phyloP scores from a whole-genome alignment of 2,113 vertebrate genomes.

The Jacana jacana region DNA sequence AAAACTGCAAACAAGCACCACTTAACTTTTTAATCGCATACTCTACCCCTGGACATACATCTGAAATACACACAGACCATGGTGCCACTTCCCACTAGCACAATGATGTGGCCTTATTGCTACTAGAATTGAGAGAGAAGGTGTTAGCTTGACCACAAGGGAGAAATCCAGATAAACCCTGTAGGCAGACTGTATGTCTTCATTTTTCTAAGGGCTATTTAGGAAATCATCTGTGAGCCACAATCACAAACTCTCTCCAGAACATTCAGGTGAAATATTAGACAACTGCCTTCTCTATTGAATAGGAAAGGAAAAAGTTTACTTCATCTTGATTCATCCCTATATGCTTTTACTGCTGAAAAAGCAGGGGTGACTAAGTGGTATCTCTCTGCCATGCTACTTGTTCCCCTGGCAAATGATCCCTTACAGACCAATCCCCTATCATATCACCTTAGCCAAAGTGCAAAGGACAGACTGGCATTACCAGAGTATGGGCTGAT shows the following conservation, averaged over 20 bases:
- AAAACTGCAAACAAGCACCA: background rate
- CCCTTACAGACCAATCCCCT: background rate
- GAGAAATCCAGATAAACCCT: background rate
- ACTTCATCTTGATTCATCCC: background rate
- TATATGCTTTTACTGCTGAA: background rate
- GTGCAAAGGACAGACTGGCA: background rate
- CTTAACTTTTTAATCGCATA: background rate
- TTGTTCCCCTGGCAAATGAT: background rate
- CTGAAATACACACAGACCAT: background rate
- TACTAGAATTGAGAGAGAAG: background rate
- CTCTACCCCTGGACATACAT: background rate
- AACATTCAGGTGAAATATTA: background rate
- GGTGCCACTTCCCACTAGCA: background rate
- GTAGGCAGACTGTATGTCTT: background rate
- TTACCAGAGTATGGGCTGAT: background rate
- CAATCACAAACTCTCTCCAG: background rate
- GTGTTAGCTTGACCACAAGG: background rate
- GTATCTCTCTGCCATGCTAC: rapidly evolving
- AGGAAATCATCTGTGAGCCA: background rate
- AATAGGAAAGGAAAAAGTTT: background rate
- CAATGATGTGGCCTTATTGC: background rate
- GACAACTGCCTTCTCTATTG: background rate
- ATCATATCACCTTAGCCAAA: background rate
- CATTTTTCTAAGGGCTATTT: background rate
- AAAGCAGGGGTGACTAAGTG: background rate